Conservation (phyloP, 2,797 vertebrate genomes). For the Sebastiscus albofasciatus region DNA sequence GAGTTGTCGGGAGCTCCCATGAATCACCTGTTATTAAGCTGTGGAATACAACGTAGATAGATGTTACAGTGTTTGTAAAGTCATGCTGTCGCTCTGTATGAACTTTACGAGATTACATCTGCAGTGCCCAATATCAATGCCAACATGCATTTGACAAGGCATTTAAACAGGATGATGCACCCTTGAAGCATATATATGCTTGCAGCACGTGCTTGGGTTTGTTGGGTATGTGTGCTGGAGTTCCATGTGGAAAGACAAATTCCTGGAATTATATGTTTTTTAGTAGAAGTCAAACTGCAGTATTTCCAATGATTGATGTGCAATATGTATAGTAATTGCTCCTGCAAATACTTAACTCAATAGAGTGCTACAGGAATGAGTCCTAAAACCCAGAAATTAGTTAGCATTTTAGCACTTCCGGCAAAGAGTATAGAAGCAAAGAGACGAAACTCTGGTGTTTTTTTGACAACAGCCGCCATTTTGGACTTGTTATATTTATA, state of each 20-base stretch:
- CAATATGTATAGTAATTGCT: not conserved
- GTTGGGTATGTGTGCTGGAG: not conserved
- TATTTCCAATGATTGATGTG: not conserved
- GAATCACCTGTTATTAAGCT: slow-evolving; percentile 18
- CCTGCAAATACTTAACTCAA: not conserved
- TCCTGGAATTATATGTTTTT: not conserved
- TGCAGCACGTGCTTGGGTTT: not conserved
- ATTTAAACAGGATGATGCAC: not conserved
- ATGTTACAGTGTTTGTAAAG: not conserved
- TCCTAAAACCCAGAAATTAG: too few relatives aligned
- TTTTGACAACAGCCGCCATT: too few relatives aligned
- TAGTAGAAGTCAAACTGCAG: not conserved
- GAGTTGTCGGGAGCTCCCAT: slow-evolving; percentile 15
- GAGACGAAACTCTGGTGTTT: too few relatives aligned
- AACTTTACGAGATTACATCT: not conserved
- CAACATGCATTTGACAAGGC: not conserved
- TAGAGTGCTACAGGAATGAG: too few relatives aligned
- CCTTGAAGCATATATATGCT: not conserved
- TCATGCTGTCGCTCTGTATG: not conserved
- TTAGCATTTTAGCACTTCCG: too few relatives aligned
- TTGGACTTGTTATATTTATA: too few relatives aligned
- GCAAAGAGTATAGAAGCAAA: too few relatives aligned
- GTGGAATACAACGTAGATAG: not conserved
- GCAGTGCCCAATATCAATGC: not conserved
- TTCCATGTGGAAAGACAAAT: not conserved